Evolutionary conservation across 2,113 vertebrate genomes (phyloP), one percentile per base, ranked within the genome.

Genomic region (Rafetus swinhoei): DNA sequence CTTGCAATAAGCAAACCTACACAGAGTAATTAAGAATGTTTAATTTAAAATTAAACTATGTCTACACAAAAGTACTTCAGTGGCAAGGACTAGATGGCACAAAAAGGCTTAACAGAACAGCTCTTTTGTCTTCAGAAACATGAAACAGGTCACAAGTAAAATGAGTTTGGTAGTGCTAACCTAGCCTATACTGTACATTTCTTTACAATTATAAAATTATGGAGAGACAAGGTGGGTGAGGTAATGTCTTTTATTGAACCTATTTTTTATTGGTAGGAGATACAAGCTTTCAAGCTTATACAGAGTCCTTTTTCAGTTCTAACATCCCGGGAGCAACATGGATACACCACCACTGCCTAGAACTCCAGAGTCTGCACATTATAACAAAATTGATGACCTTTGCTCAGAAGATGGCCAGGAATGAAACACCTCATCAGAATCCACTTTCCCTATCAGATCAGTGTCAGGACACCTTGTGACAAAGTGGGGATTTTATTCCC

Each of bases 401-500:
- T 94, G 93, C 84, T 92, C 80, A 89, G 84, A 84, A 93, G 72
- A 52, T 92, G 84, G 82, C 13, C 79, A 29, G 39, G 52, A 85
- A 86, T 4, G 74, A 81, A 82, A 84, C 7, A 82, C 0, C 57
- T 81, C 76, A 76, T 6, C 54, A 65, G n/a, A 91, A 50, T 56
- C 85, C 60, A 83, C 54, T 32, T 85, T 82, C 32, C 76, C 53
- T 0, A 1, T 69, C 1, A 1, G 18, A 82, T 79, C 69, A 88
- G 29, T 27, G 25, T 3, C 60, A 96, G 57, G 74, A 91, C 83
- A 57, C 10, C 59, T 83, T 14, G 10, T 12, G 10, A 54, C 53
- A 12, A 54, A 54, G 14, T 14, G 53, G 53, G 53, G 10, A 45
- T 45, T 45, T 45, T 45, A 45, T 45, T 45, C 45, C 45, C 45